Percentiles rank a stretch among this genome's conserved stretches.
These are phyloP conservation scores for Orcinus orca DNA, from an alignment of 2,113 vertebrate species.

Conservation along the genomic window DNA sequence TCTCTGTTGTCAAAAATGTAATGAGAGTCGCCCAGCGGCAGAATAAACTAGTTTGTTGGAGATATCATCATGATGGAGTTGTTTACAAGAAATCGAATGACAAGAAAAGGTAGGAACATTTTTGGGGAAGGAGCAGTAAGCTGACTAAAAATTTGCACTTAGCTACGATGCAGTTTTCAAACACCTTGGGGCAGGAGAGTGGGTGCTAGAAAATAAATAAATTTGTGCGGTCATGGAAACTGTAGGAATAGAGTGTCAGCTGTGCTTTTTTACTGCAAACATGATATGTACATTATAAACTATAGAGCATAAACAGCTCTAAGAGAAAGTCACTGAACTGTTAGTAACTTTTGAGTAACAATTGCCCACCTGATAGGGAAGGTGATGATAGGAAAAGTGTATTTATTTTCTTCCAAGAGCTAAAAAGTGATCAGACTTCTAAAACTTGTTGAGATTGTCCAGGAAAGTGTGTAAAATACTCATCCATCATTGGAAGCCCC, in stretches of 20 bases:
- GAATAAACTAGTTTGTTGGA: not conserved
- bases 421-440: slow-evolving; percentile 87
- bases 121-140: not conserved
- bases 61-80: not conserved
- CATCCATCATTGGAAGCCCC: slow-evolving; percentile 92
- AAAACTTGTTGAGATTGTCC: slow-evolving; percentile 90
- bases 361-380: slow-evolving; percentile 71
- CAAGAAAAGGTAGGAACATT: not conserved
- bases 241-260: not conserved
- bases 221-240: not conserved
- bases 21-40: not conserved
- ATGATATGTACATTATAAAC: not conserved
- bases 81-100: not conserved
- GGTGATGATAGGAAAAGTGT: slow-evolving; percentile 67
- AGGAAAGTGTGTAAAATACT: slow-evolving; percentile 89
- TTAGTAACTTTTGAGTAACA: slow-evolving; percentile 80
- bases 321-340: slow-evolving; percentile 63
- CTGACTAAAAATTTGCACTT: not conserved
- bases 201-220: not conserved
- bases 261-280: not conserved
- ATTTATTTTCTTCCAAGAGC: slow-evolving; percentile 82
- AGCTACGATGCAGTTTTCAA: not conserved
- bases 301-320: slow-evolving; percentile 22
- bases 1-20: not conserved
- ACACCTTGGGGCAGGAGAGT: not conserved